Evolutionary conservation across 2,797 vertebrate genomes (phyloP), one percentile per base, ranked within the genome.

Genomic region (Sebastiscus albofasciatus): DNA sequence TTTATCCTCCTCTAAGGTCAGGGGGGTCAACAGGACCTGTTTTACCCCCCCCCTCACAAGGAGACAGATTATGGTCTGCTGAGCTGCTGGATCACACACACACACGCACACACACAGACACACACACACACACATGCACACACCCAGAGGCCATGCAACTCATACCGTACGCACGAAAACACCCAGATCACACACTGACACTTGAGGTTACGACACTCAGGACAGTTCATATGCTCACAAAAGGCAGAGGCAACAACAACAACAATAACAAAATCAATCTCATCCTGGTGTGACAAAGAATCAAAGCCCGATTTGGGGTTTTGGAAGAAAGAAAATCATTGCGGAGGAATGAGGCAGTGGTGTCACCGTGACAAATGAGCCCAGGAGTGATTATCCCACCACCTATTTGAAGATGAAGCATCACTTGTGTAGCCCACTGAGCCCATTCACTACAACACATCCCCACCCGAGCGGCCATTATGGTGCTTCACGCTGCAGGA

Each of bases 61-160:
- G 77, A 78, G 78, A 82, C 80, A 79, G 76, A 84, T 70, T 52
- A 62, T 66, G 80, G 75, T 85, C 85, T 88, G 87, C 87, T 82
- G 74, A 87, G 81, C 82, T 85, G 87, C 89, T 90, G 85, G 73
- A 81, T 83, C 83, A 87, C 71, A 67, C 52, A 84, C 83, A 80
- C 70, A 66, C 52, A 26, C 46, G 14, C 13, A 14, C 29, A 29
- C 6, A 6, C 29, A 67, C 81, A 58, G 68, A 84, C 61, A 74
- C 71, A 81, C 80, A 1, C 11, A 72, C 71, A 77, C 52, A 77
- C 82, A 79, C 83, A 85, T 74, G 20, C 82, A 85, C 87, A 90
- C 84, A 87, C 86, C 58, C 86, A 90, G 84, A 79, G 80, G 82
- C 84, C 93, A 94, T 94, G 94, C 93, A 91, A 90, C 85, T 94